Conservation (phyloP, 2,888 invertebrate species). For the Agriopis aurantiaria region DNA sequence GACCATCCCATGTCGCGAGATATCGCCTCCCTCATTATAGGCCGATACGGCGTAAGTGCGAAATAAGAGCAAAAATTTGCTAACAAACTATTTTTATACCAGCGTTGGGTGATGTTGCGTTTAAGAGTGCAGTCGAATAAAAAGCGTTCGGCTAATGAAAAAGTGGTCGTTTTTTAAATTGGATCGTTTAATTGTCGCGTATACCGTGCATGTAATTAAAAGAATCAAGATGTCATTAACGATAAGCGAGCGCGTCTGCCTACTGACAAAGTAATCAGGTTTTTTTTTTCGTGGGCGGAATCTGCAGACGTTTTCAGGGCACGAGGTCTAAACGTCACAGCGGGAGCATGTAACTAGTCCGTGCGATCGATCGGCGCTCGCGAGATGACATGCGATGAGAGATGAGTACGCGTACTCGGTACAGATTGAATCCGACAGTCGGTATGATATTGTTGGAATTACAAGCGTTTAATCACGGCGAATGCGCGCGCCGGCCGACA, state of each 20-base stretch:
- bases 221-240: slow-evolving; percentile 53
- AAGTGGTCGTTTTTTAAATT: slow-evolving; percentile 40
- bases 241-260: slow-evolving; percentile 42
- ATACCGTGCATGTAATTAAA: slow-evolving; percentile 54
- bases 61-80: slow-evolving; percentile 69
- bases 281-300: slow-evolving; percentile 47
- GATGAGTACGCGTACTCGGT: slow-evolving; percentile 52
- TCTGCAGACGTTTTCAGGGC: slow-evolving; percentile 55
- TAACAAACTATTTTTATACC: slow-evolving; percentile 40
- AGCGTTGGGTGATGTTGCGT: slow-evolving; percentile 26
- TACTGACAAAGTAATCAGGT: slow-evolving; percentile 40
- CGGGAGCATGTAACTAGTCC: slow-evolving; percentile 56
- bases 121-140: slow-evolving; percentile 37
- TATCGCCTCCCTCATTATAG: slow-evolving; percentile 72
- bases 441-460: slow-evolving; percentile 83
- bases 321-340: slow-evolving; percentile 61
- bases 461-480: slow-evolving; percentile 83
- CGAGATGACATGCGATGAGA: slow-evolving; percentile 66
- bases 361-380: slow-evolving; percentile 51
- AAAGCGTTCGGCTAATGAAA: slow-evolving; percentile 41
- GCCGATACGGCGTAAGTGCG: slow-evolving; percentile 63
- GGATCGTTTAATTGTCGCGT: slow-evolving; percentile 51
- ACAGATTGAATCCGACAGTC: slow-evolving; percentile 79
- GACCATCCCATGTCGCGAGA: slow-evolving; percentile 68
- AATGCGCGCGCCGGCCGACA: slow-evolving; percentile 78